Evolutionary conservation across 1,140 invertebrate species (phyloP).

Genomic region (Caligus rogercresseyi): DNA sequence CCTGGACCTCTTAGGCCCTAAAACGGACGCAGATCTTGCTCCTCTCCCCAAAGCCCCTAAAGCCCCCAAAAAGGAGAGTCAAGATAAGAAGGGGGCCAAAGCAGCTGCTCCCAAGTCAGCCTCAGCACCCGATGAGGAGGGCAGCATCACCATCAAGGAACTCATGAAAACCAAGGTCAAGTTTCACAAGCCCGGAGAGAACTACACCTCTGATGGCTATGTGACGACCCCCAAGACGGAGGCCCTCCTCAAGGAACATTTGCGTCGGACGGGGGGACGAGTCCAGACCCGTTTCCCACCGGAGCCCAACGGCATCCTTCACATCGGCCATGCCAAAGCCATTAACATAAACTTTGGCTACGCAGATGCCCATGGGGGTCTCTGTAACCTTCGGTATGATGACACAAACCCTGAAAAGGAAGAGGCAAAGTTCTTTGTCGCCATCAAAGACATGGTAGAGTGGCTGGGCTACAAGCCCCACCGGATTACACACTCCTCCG

Average conservation of each 20-base stretch:
- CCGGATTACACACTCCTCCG: constrained; percentile 87
- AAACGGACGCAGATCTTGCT: constrained; percentile 67
- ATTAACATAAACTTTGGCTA: constrained; percentile 99
- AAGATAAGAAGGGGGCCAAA: neutral
- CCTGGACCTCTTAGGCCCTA: constrained; percentile 69
- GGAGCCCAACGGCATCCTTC: constrained; percentile 97
- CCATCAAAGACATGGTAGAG: constrained; percentile 87
- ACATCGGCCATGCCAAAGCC: constrained; percentile 98
- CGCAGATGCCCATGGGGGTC: constrained; percentile 68
- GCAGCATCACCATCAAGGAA: constrained; percentile 49
- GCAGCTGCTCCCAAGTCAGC: too few relatives aligned
- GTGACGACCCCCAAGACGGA: constrained; percentile 77
- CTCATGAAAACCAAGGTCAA: constrained; percentile 73
- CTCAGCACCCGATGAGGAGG: constrained; percentile 29
- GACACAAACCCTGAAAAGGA: constrained; percentile 99
- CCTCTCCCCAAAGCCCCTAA: constrained; percentile 32
- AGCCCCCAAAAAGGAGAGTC: constrained; percentile 18
- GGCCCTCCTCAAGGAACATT: constrained; percentile 41
- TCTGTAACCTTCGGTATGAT: constrained; percentile 86
- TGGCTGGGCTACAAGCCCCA: constrained; percentile 92
- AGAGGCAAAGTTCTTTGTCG: constrained; percentile 91
- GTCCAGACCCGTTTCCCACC: constrained; percentile 91
- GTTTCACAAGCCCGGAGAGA: constrained; percentile 95
- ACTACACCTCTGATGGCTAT: constrained; percentile 95
- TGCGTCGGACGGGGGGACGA: constrained; percentile 26